Percentiles rank a stretch among this genome's conserved stretches.
phyloP scores from a whole-genome alignment of 2,888 invertebrate genomes.

The Beris chalybata region DNA sequence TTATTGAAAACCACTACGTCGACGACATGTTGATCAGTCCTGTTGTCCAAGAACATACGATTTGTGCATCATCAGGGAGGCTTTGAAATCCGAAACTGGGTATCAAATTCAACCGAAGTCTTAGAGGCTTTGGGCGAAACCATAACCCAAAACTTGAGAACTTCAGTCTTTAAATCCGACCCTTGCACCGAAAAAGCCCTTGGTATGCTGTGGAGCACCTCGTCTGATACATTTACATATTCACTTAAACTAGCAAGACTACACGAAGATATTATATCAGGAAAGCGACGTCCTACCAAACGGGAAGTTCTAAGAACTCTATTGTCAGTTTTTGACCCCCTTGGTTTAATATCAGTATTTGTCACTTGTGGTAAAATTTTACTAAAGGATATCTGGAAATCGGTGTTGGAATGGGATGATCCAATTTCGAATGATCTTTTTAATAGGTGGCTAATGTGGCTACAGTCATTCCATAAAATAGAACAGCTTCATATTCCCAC shows the following conservation, averaged over 20 bases:
- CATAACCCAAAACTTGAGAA: background rate
- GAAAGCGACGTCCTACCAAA: conserved; percentile 35
- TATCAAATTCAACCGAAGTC: conserved; percentile 38
- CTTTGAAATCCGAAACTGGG: conserved; percentile 41
- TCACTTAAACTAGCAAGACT: conserved; percentile 30
- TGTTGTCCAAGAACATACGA: conserved; percentile 7
- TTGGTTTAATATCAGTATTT: background rate
- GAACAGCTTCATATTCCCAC: conserved; percentile 32
- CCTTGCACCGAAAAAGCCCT: conserved; percentile 34
- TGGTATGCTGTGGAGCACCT: conserved; percentile 38
- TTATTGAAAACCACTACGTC: conserved; percentile 35
- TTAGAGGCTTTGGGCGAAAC: too few relatives aligned
- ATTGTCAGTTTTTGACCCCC: conserved; percentile 28
- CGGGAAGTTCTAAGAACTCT: conserved; percentile 37
- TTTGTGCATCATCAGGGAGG: conserved; percentile 20
- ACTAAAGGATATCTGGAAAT: conserved; percentile 39
- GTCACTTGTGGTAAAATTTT: conserved; percentile 35
- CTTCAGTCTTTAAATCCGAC: conserved; percentile 1
- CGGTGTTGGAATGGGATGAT: conserved; percentile 38
- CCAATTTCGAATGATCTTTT: conserved; percentile 24
- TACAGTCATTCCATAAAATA: conserved; percentile 18
- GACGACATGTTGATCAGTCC: conserved; percentile 26
- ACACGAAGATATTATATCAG: conserved; percentile 26
- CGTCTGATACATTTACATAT: conserved; percentile 24
- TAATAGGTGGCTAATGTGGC: conserved; percentile 34